Evolutionary conservation across 2,888 invertebrate species (phyloP), one percentile per base, ranked within the genome.

Genomic region (Phragmatobia fuliginosa): DNA sequence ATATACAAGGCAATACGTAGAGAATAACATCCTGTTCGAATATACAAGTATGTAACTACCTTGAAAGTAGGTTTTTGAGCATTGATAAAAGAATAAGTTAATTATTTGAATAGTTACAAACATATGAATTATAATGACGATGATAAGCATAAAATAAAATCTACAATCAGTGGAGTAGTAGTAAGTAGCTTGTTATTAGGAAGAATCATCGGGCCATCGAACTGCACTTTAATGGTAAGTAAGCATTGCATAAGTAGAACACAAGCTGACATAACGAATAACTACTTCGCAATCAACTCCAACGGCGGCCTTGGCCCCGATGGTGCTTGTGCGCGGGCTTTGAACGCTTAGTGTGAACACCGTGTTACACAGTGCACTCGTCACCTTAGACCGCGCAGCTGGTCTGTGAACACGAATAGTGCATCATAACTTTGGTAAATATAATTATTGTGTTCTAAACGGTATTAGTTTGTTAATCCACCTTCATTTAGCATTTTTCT

Each of bases 221-320:
- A 92, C 91, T 93, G 91, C 91, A 92, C 58, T 91, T 88, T 87
- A 90, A 91, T 92, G 87, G 86, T 80, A 83, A 78, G 88, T 85
- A 87, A 88, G 85, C 86, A 87, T 94, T 94, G 94, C 94, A 93
- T 93, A 94, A 95, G 92, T 94, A 90, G 94, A 93, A 94, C 94
- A 92, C 91, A 84, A 84, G 87, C 94, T 94, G 94, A 94, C 94
- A 94, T 94, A 94, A 94, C 94, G 88, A 89, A 87, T 86, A 83
- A 80, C 84, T 75, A 86, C 92, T 92, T 92, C 92, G 94, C 93
- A 94, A 94, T 87, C 85, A 80, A 80, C 81, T 78, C 79, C 83
- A 85, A 87, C 84, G 81, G 72, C 85, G 91, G 92, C 93, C 93
- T 93, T 93, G 93, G 92, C 94, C 92, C 85, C 89, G 86, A 90